Evolutionary conservation across 2,888 invertebrate genomes (phyloP), one percentile per base, ranked within the genome.

Genomic region (Neocrepidodera transversa): DNA sequence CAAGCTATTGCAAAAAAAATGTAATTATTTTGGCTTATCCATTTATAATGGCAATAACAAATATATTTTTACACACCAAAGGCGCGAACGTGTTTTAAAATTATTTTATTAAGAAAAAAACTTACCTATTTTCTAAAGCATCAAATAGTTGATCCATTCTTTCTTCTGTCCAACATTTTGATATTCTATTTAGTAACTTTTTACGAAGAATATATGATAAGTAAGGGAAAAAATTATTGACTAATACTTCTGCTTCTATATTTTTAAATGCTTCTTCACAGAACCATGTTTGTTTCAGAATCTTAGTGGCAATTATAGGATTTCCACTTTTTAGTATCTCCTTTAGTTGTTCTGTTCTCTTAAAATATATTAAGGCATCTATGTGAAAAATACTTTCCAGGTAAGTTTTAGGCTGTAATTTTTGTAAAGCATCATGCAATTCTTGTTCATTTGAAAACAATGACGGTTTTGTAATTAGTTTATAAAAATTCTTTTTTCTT

Each of bases 261-360:
- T 66, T 32, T 45, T 52, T 40, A 38, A 72, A 65, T 17, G 58
- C 60, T 11, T 63, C 60, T 60, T 68, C 48, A 30, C 70, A 69
- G 49, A 71, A 69, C 71, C 71, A 72, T 40, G 18, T 14, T 35
- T 68, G 64, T 42, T 69, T 72, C 23, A 68, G 53, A 18, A 72
- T 64, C 38, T 58, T 63, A 26, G 65, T 68, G 1, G 65, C 60
- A 30, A 68, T 62, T 6, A 62, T 47, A 20, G 65, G 67, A 58
- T 66, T 64, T 65, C 68, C 72, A 35, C 48, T 48, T 55, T 62
- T 57, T 8, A 72, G 53, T 18, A 69, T 49, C 17, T 65, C 60
- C 1, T 64, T 17, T 13, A 72, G 60, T 52, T 64, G 60, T 1
- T 56, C 49, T 1, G 58, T 56, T 35, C 62, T 55, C 36, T 53